A percentile compares a stretch with the other conserved stretches of the same genome.
phyloP scores from a whole-genome alignment of 1,140 invertebrate genomes.

The Chironomus striatipennis region DNA sequence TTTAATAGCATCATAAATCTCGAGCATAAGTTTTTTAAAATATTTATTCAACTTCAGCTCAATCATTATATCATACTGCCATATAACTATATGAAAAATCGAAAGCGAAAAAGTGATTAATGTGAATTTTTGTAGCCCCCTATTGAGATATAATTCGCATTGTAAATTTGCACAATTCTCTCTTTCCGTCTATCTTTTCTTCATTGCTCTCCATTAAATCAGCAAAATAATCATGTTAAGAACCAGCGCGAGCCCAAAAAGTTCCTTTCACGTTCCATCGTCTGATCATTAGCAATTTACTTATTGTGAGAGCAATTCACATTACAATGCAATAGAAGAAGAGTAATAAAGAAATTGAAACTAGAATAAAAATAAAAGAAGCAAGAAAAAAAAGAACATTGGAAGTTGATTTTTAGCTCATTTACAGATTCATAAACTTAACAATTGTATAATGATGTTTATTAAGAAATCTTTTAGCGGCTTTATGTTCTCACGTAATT shows the following conservation, averaged over 20 bases:
- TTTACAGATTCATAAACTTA: constrained; percentile 8
- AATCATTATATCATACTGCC: neutral
- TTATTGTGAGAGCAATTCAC: too few relatives aligned
- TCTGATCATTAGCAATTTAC: too few relatives aligned
- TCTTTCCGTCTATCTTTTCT: neutral
- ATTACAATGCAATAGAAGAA: neutral
- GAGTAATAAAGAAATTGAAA: neutral
- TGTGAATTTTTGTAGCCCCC: neutral
- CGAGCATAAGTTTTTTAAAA: too few relatives aligned
- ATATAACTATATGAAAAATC: too few relatives aligned
- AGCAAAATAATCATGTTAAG: neutral
- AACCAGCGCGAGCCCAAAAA: constrained; percentile 11
- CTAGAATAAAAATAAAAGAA: too few relatives aligned
- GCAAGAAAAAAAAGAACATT: too few relatives aligned
- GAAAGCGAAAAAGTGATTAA: constrained; percentile 7
- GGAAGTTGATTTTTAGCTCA: constrained; percentile 4
- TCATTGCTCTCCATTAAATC: neutral
- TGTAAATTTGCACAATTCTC: neutral
- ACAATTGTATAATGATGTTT: constrained; percentile 14
- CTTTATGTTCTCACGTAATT: neutral
- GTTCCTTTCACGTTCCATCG: neutral
- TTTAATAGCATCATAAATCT: too few relatives aligned
- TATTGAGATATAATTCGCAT: constrained; percentile 3
- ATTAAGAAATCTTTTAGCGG: neutral
- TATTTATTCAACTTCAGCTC: too few relatives aligned